phyloP scores from a whole-genome alignment of 2,888 invertebrate species.

The Drosophila formosana region DNA sequence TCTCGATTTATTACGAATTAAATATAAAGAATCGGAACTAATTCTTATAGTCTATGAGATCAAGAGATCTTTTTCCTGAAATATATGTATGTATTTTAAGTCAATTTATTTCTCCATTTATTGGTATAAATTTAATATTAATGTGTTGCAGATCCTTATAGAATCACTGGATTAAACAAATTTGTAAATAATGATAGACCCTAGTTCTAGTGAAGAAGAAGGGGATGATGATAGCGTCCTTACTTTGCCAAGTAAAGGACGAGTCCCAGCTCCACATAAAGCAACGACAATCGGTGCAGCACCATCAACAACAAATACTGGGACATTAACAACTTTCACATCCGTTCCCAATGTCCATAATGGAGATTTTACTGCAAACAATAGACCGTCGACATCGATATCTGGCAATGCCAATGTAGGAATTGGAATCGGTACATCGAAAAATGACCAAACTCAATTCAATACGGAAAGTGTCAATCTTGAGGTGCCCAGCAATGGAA shows the following conservation, averaged over 20 bases:
- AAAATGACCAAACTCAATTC: conserved; percentile 49
- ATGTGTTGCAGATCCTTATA: neutral
- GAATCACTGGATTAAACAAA: neutral
- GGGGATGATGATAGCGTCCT: conserved; percentile 94
- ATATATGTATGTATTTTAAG: neutral
- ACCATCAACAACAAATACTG: conserved; percentile 17
- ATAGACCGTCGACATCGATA: conserved; percentile 56
- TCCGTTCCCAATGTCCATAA: conserved; percentile 84
- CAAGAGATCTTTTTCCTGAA: too few species aligned
- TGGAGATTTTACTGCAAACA: conserved; percentile 79
- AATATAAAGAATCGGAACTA: too few species aligned
- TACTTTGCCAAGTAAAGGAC: conserved; percentile 82
- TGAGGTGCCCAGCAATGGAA: conserved; percentile 82
- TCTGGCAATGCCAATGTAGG: conserved; percentile 71
- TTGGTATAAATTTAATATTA: neutral
- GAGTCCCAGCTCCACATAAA: conserved; percentile 67
- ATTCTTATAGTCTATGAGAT: too few species aligned
- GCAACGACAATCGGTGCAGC: conserved; percentile 58
- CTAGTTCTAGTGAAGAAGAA: conserved; percentile 98
- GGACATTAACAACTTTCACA: conserved; percentile 18
- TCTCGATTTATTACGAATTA: too few species aligned
- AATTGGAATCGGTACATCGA: conserved; percentile 23
- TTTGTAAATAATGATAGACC: conserved; percentile 91
- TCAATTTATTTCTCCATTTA: neutral
- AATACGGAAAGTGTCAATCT: conserved; percentile 81